Conservation (phyloP, 2,797 vertebrate species). For the Xenopus petersii region DNA sequence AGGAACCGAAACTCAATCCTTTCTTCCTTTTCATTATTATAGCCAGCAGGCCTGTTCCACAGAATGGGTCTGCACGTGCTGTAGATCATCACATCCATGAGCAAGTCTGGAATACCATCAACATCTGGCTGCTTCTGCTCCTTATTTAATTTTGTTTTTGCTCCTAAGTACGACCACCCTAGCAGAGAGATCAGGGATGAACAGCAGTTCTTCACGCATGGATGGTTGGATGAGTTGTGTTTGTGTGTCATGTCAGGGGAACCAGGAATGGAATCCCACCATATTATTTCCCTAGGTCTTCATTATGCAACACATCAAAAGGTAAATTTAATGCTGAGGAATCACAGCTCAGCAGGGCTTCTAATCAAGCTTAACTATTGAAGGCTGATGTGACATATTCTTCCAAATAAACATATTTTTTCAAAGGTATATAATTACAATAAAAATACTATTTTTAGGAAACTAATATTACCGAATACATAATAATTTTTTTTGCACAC, state of each 20-base stretch:
- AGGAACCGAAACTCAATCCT: no score
- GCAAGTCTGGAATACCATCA: conserved; percentile 65
- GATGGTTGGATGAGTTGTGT: conserved; percentile 36
- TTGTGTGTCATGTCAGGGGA: conserved; percentile 12
- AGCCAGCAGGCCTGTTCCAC: not conserved
- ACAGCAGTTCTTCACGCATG: conserved; percentile 37
- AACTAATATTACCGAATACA: no score
- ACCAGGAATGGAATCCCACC: not conserved
- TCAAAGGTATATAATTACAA: no score
- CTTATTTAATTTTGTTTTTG: conserved; percentile 68
- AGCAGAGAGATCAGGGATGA: conserved; percentile 55
- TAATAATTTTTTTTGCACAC: no score
- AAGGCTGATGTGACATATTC: no score
- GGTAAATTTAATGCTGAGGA: not conserved
- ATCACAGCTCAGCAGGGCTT: not conserved
- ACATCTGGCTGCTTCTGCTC: conserved; percentile 68
- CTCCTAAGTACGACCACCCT: conserved; percentile 67
- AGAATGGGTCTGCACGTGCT: conserved; percentile 7
- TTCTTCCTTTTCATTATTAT: no score
- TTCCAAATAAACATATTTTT: no score
- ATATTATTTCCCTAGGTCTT: not conserved
- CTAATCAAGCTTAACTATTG: not conserved
- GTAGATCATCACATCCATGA: conserved; percentile 41
- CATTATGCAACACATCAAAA: not conserved
- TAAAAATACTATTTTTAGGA: no score